A percentile compares a stretch with the other conserved stretches of the same genome.
Evolutionary conservation across 2,888 invertebrate species (phyloP).

Genomic region (Andrena hattorfiana): DNA sequence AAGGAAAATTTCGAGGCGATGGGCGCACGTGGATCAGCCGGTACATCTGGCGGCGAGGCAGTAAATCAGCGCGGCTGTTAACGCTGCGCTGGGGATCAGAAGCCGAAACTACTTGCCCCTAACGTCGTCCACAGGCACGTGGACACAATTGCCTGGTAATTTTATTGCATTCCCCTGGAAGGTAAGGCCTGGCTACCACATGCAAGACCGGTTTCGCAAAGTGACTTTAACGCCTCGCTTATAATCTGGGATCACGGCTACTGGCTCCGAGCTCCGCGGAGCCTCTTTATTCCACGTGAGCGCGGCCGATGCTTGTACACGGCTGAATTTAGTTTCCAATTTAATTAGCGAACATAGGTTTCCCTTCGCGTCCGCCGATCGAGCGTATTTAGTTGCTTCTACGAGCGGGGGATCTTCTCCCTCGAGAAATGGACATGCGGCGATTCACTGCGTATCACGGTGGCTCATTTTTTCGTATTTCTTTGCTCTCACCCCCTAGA

Average conservation of each 20-base stretch:
- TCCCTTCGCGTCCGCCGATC: conserved; percentile 3
- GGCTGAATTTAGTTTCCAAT: conserved; percentile 49
- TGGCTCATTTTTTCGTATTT: no score
- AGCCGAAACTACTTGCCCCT: conserved; percentile 39
- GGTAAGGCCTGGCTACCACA: conserved; percentile 35
- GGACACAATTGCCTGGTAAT: conserved; percentile 59
- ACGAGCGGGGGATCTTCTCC: neutral
- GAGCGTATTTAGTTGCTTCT: conserved; percentile 1
- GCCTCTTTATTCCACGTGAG: conserved; percentile 59
- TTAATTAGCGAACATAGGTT: conserved; percentile 57
- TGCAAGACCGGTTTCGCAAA: conserved; percentile 66
- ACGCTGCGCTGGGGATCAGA: neutral
- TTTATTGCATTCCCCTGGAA: conserved; percentile 51
- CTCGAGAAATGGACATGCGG: neutral
- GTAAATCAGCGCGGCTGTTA: conserved; percentile 17
- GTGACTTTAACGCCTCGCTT: conserved; percentile 70
- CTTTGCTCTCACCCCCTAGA: no score
- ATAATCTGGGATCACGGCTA: conserved; percentile 67
- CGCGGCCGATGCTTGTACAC: conserved; percentile 36
- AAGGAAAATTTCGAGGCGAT: neutral
- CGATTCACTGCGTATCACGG: no score
- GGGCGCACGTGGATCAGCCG: neutral
- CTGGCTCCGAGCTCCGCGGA: conserved; percentile 50
- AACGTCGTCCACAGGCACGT: conserved; percentile 49
- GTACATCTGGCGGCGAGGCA: neutral